These are phyloP conservation scores for Tyrannus savana DNA, from an alignment of 2,113 vertebrate genomes.

Conservation along the genomic window DNA sequence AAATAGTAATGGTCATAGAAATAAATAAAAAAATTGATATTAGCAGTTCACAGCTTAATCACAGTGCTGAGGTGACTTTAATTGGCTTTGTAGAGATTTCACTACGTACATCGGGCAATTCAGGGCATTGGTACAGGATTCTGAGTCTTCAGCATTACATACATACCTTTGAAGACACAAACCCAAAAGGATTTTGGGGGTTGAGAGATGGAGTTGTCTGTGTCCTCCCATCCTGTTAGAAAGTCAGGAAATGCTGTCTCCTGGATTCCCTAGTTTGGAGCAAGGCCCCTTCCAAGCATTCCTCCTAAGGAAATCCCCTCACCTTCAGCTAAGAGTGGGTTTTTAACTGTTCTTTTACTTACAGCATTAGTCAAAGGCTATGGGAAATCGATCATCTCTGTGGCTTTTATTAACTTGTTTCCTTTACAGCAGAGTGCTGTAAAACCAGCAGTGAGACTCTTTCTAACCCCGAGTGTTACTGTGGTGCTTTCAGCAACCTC, in stretches of 20 bases:
- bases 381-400: slow-evolving; percentile 37
- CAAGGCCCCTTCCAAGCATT: neutral
- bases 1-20: neutral
- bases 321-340: neutral
- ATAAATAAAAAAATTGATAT: neutral
- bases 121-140: neutral
- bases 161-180: neutral
- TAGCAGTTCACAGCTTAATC: neutral
- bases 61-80: neutral
- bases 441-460: slow-evolving; percentile 14
- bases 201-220: neutral
- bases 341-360: neutral
- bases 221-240: neutral
- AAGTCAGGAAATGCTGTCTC: neutral
- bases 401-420: slow-evolving; percentile 55
- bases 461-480: neutral
- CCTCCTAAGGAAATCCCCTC: slow-evolving; percentile 57
- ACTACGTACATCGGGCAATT: neutral
- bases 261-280: neutral
- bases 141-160: neutral
- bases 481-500: neutral
- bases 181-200: neutral
- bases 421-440: slow-evolving; percentile 11
- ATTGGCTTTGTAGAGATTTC: neutral
- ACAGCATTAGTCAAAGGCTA: slow-evolving; percentile 46